Evolutionary conservation across 2,797 vertebrate species (phyloP), one percentile per base, ranked within the genome.

Genomic region (Takifugu ocellatus): DNA sequence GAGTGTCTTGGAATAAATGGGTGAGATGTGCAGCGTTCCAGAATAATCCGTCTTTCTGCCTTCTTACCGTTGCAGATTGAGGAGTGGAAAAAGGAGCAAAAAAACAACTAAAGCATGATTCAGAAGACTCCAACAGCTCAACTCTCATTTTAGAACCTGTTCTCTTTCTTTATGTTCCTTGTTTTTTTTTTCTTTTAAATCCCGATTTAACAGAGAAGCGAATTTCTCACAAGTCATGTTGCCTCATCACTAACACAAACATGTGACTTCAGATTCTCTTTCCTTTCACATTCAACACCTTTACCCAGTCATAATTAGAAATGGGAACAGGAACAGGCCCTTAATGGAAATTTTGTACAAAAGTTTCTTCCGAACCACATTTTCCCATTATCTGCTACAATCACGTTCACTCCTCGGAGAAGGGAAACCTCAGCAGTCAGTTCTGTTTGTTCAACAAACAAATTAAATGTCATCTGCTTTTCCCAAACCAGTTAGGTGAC

Each of bases 31-130:
- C 31, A 33, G 31, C 31, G 8, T 2, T 33, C 8, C 31, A 10
- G 8, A 33, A 2, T 10, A 33, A 2, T 9, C 10, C 7, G 31
- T 33, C 17, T 46, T 46, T 21, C 17, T 46, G 44, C 8, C 44
- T 46, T 21, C 46, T 25, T 66, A 44, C 2, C 1, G 1, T 71
- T 65, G 50, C 65, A 84, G 85, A 27, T 25, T 78, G 39, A 61
- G 15, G 21, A 55, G 15, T 49, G 24, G 1, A 25, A 54, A 17
- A 25, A 72, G 46, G 68, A 50, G 8, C 51, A 49, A 15, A 42
- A 9, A 9, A 14, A 43, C 43, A 58, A 48, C 2, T 15, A 49
- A 6, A 15, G 12, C 46, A 21, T 8, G 21, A 48, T 10, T 1
- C 36, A 39, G 36, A 39, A 48, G 46, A 48, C 11, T 25, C 17